Evolutionary conservation across 2,113 vertebrate genomes (phyloP), one percentile per base, ranked within the genome.

Genomic region (Chinchilla lanigera): DNA sequence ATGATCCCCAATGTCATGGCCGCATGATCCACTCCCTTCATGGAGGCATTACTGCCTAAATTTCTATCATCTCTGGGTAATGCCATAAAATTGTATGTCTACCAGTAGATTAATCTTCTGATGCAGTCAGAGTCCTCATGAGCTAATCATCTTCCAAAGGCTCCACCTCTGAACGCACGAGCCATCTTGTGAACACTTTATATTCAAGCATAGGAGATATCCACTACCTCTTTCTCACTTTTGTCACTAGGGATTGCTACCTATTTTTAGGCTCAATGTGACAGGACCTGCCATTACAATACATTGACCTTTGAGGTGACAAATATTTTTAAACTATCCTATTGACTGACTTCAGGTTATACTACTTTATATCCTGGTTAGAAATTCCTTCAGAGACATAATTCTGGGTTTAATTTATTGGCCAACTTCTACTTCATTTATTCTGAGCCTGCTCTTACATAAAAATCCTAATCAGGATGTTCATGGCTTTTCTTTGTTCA

Each of bases 381-480:
- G 85, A 75, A 96, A 35, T 26, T 44, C 91, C 30, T 93, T 67
- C 22, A 56, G 47, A 92, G 52, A 73, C 5, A 63, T 47, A 44
- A 19, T 77, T 80, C 54, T 89, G 54, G 16, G 9, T 78, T 89
- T 86, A 83, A 67, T 90, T 73, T 85, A 11, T 44, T 93, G 44
- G 20, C 56, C 17, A 75, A 19, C 24, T 82, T 88, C 38, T 60
- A 35, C 11, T 2, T 38, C 26, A 28, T 11, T 61, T n/a, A 33
- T n/a, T 95, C 17, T 58, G 9, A 93, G 52, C 14, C 22, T 85
- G 33, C 20, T 24, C 5, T 69, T 5, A 47, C 58, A 26, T 65
- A 88, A 93, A 93, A 38, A 58, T 90, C 94, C 88, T 63, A 58
- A 63, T 94, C 11, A 85, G 22, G 19, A 38, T 60, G 33, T 83